These are phyloP conservation scores for Harpegnathos saltator DNA, from an alignment of 1,140 invertebrate species.

Conservation along the genomic window DNA sequence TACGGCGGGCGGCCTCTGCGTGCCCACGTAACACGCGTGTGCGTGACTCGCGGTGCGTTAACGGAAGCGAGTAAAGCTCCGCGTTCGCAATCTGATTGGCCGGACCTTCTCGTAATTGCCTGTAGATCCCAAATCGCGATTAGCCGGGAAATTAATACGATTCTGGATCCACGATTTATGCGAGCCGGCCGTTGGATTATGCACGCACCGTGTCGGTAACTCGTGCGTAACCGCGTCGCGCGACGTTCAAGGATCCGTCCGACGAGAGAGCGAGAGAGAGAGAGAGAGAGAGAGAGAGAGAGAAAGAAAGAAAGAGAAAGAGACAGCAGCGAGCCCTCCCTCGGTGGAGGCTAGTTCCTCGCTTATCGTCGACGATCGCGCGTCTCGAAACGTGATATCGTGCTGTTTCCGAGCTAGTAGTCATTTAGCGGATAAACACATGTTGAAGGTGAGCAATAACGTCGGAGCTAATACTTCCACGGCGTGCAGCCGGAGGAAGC, in stretches of 20 bases:
- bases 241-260: conserved; percentile 54
- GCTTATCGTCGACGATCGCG: conserved; percentile 13
- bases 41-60: conserved; percentile 80
- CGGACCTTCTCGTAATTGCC: conserved; percentile 82
- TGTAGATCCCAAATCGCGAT: conserved; percentile 83
- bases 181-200: conserved; percentile 70
- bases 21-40: conserved; percentile 69
- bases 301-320: not conserved
- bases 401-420: conserved; percentile 4
- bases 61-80: conserved; percentile 80
- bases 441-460: conserved; percentile 3
- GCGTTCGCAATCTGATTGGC: conserved; percentile 80
- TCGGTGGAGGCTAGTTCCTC: conserved; percentile 8
- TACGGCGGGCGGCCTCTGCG: not conserved
- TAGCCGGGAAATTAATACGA: conserved; percentile 83
- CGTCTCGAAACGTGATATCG: conserved; percentile 13
- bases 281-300: too few species aligned
- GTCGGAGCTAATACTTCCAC: not conserved
- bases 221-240: conserved; percentile 44
- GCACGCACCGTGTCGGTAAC: conserved; percentile 62
- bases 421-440: not conserved
- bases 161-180: conserved; percentile 80
- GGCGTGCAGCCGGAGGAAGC: not conserved
- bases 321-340: conserved; percentile 54
- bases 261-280: too few species aligned